Percentiles rank a stretch among this genome's conserved stretches.
phyloP scores from a whole-genome alignment of 2,797 vertebrate species.

The Rhinogobio ventralis region DNA sequence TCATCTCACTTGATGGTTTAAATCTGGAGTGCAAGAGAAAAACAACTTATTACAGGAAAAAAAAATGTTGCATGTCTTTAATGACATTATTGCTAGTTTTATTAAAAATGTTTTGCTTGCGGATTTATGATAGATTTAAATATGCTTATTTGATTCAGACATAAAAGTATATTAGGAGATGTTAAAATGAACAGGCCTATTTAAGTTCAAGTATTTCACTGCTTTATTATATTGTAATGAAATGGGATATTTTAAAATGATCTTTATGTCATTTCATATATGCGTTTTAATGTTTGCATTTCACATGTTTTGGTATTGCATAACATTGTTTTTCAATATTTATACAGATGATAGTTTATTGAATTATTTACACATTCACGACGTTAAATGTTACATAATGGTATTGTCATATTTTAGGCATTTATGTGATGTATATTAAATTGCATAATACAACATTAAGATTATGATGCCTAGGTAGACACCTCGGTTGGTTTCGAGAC shows the following conservation, averaged over 20 bases:
- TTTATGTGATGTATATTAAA: neutral
- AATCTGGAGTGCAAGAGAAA: neutral
- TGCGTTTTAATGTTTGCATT: neutral
- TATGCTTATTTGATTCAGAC: too few species aligned
- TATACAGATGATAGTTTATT: neutral
- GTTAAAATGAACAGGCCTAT: too few species aligned
- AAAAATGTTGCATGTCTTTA: too few species aligned
- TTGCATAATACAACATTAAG: neutral
- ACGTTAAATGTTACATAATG: neutral
- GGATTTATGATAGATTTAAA: too few species aligned
- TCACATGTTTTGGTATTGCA: neutral
- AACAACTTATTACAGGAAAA: too few species aligned
- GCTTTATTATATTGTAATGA: neutral
- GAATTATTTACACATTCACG: neutral
- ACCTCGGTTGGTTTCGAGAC: neutral
- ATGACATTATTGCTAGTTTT: too few species aligned
- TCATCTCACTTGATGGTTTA: neutral
- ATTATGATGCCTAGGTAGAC: too few species aligned
- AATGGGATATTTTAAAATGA: too few species aligned
- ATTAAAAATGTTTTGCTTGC: too few species aligned
- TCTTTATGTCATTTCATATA: too few species aligned
- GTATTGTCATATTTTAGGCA: neutral
- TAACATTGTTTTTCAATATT: neutral
- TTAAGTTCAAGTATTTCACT: neutral
- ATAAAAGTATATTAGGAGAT: too few species aligned